Conservation (phyloP, 2,888 invertebrate species). For the Epistrophe eligans region DNA sequence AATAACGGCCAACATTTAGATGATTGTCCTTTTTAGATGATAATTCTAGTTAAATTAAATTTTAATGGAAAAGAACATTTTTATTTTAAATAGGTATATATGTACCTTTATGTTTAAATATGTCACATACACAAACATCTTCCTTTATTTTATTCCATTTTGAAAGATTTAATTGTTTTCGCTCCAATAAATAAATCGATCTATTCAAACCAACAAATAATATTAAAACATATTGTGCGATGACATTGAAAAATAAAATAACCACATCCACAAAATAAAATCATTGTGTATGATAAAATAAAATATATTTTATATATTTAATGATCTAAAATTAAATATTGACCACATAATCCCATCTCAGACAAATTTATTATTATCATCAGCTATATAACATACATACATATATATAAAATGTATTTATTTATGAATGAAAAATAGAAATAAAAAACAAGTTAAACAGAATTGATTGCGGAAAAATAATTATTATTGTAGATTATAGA, state of each 20-base stretch:
- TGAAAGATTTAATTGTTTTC: too few relatives aligned
- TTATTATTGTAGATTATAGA: background rate
- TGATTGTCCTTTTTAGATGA: too few relatives aligned
- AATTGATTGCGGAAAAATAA: background rate
- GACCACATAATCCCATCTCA: conserved; percentile 47
- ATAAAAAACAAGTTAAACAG: background rate
- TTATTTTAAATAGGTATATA: too few relatives aligned
- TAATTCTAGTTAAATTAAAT: too few relatives aligned
- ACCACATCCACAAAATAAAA: background rate
- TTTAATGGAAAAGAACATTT: too few relatives aligned
- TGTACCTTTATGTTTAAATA: too few relatives aligned
- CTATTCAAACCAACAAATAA: background rate
- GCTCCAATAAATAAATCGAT: background rate
- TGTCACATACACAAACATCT: too few relatives aligned
- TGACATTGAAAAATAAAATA: background rate
- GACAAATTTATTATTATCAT: background rate
- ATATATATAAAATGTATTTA: too few relatives aligned
- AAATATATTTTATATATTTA: background rate
- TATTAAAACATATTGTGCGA: background rate
- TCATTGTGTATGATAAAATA: background rate
- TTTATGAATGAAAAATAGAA: conserved; percentile 1
- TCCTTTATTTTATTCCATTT: too few relatives aligned
- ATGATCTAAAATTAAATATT: conserved; percentile 51
- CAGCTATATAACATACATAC: background rate
- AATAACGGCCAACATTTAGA: too few relatives aligned